Percentiles rank a stretch among this genome's conserved stretches.
Evolutionary conservation across 2,888 invertebrate genomes (phyloP).

Genomic region (Syritta pipiens): DNA sequence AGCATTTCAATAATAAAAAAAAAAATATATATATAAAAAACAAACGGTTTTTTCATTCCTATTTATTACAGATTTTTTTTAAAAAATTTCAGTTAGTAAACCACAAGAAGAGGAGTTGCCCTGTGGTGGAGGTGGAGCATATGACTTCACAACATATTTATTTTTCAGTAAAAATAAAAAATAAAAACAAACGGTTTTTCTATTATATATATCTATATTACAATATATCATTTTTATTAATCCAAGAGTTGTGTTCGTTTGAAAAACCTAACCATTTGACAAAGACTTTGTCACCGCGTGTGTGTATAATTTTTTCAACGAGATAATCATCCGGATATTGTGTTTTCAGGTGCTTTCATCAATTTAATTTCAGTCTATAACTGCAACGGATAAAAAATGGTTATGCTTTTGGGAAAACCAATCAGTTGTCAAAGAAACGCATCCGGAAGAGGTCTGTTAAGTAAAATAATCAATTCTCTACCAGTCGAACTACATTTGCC

Average conservation of each 20-base stretch:
- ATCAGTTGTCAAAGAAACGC: not conserved
- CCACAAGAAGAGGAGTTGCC: too few relatives aligned
- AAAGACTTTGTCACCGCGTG: conserved; percentile 56
- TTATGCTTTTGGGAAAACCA: conserved; percentile 11
- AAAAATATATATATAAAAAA: too few relatives aligned
- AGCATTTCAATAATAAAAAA: too few relatives aligned
- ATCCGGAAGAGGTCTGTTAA: conserved; percentile 18
- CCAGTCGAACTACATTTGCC: conserved; percentile 70
- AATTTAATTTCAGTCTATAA: not conserved
- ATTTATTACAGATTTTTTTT: too few relatives aligned
- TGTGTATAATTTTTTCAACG: conserved; percentile 72
- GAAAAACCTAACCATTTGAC: conserved; percentile 61
- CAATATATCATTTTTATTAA: not conserved
- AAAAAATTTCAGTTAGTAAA: too few relatives aligned
- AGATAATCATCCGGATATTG: conserved; percentile 73
- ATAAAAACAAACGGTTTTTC: too few relatives aligned
- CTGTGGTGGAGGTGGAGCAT: too few relatives aligned
- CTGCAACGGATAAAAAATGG: not conserved
- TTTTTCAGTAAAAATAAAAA: too few relatives aligned
- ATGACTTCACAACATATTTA: too few relatives aligned
- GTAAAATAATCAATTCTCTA: conserved; percentile 68
- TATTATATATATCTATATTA: not conserved
- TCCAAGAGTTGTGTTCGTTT: not conserved
- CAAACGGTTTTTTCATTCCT: too few relatives aligned
- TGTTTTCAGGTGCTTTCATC: conserved; percentile 72